phyloP scores from a whole-genome alignment of 1,140 invertebrate genomes.

The Trichogramma pretiosum region DNA sequence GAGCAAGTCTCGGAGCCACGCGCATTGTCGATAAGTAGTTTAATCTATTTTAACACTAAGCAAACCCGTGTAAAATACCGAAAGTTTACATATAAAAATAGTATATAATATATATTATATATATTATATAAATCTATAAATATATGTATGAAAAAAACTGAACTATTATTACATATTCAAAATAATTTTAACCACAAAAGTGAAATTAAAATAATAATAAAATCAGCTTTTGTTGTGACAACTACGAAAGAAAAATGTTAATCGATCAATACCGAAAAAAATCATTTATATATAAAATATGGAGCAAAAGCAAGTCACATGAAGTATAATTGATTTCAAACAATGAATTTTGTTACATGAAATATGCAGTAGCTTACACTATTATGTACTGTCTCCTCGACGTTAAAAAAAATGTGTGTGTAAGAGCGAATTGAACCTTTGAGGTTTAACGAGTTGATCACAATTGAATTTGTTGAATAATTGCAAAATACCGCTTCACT shows the following conservation, averaged over 20 bases:
- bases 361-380: too few relatives aligned
- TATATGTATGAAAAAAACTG: not conserved
- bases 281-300: too few relatives aligned
- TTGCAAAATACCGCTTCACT: not conserved
- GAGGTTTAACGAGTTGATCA: too few relatives aligned
- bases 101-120: slow-evolving; percentile 19
- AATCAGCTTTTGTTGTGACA: slow-evolving; percentile 9
- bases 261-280: slow-evolving; percentile 7
- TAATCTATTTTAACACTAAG: slow-evolving; percentile 15
- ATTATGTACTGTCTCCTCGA: too few relatives aligned
- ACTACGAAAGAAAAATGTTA: slow-evolving; percentile 14
- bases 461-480: too few relatives aligned
- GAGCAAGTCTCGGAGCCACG: slow-evolving; percentile 11
- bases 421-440: too few relatives aligned
- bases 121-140: not conserved
- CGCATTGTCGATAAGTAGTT: slow-evolving; percentile 13
- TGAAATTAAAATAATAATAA: not conserved
- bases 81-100: slow-evolving; percentile 25
- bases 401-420: too few relatives aligned
- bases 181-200: slow-evolving; percentile 14
- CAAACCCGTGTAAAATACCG: slow-evolving; percentile 24
- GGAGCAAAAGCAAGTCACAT: too few relatives aligned
- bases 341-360: too few relatives aligned
- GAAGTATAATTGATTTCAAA: too few relatives aligned
- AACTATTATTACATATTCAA: not conserved